These are phyloP conservation scores for Pluvianellus socialis DNA, from an alignment of 2,113 vertebrate genomes.

Conservation along the genomic window DNA sequence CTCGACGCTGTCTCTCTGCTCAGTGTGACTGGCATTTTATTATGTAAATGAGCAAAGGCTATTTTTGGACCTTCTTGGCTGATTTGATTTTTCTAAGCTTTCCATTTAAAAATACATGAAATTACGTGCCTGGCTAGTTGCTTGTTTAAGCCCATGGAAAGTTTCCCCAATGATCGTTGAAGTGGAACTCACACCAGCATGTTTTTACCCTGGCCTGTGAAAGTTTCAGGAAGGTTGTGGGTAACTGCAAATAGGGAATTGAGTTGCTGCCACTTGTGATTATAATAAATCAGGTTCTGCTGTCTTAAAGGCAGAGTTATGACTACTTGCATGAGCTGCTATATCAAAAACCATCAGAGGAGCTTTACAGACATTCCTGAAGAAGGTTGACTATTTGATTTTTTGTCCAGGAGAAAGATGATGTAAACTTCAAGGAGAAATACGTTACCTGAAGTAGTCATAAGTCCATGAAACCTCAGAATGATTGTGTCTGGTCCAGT, in stretches of 20 bases:
- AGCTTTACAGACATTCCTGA: background rate
- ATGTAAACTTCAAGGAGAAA: background rate
- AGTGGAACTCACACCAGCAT: background rate
- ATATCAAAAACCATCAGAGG: background rate
- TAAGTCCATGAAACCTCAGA: background rate
- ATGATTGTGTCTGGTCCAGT: background rate
- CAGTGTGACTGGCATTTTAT: background rate
- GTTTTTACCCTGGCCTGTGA: background rate
- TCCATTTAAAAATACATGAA: background rate
- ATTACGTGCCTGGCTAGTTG: background rate
- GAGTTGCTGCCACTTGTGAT: background rate
- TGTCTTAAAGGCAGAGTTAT: background rate
- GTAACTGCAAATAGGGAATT: background rate
- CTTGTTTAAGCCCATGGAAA: background rate
- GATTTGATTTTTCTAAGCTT: background rate
- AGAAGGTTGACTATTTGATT: background rate
- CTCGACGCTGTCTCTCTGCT: accelerated
- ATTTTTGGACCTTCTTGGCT: background rate
- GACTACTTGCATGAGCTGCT: background rate
- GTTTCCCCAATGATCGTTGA: background rate
- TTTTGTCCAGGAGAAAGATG: background rate
- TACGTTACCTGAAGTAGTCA: background rate
- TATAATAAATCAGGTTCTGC: background rate
- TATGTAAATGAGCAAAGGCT: background rate
- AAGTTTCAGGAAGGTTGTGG: background rate